Percentiles rank a stretch among this genome's conserved stretches.
phyloP scores from a whole-genome alignment of 2,888 invertebrate genomes.

The Drosophila paucipuncta region DNA sequence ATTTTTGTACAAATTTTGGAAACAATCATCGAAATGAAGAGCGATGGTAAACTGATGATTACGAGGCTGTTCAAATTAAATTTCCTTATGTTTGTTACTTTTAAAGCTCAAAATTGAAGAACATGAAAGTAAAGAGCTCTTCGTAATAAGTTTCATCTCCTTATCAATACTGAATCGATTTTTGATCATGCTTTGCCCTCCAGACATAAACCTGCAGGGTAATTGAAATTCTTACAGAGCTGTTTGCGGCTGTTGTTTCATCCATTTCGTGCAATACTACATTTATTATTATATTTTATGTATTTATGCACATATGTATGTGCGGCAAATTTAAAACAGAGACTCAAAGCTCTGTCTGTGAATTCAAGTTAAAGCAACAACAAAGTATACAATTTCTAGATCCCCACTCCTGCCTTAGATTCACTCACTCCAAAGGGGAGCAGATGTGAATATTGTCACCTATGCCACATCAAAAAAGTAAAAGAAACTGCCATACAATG shows the following conservation, averaged over 20 bases:
- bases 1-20: background rate
- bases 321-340: slow-evolving; percentile 21
- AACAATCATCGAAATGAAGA: background rate
- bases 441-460: slow-evolving; percentile 43
- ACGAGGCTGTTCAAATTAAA: background rate
- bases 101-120: background rate
- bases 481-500: slow-evolving; percentile 47
- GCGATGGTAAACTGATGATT: background rate
- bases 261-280: background rate
- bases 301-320: background rate
- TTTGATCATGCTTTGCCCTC: background rate
- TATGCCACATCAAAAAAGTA: slow-evolving; percentile 34
- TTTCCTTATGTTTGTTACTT: background rate
- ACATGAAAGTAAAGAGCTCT: background rate
- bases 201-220: background rate
- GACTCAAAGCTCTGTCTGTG: slow-evolving; percentile 19
- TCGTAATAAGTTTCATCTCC: background rate
- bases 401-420: background rate
- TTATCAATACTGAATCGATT: background rate
- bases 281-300: background rate
- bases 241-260: slow-evolving; percentile 1
- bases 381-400: slow-evolving; percentile 27
- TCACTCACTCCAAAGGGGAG: slow-evolving; percentile 19
- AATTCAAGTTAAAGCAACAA: slow-evolving; percentile 33
- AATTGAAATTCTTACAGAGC: background rate